A percentile compares a stretch with the other conserved stretches of the same genome.
Conservation (phyloP, 2,888 invertebrate species). For the Pyrocoelia pectoralis region DNA sequence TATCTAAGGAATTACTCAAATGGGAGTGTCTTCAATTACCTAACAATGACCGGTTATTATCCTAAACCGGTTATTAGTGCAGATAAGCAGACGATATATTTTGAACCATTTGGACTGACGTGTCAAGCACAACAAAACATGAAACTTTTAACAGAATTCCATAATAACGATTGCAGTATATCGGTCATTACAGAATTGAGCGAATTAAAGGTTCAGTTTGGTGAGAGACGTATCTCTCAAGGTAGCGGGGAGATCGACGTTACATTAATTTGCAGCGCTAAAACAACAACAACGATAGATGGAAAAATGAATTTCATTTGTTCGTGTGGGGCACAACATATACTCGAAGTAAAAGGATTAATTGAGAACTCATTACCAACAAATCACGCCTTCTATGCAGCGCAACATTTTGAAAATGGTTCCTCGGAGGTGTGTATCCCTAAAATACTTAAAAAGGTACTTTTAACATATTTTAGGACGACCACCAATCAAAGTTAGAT, state of each 20-base stretch:
- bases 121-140: constrained; percentile 43
- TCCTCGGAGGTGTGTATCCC: no score
- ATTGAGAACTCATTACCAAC: neutral
- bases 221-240: neutral
- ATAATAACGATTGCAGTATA: constrained; percentile 38
- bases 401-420: neutral
- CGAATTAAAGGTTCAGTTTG: constrained; percentile 6
- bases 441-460: no score
- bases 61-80: constrained; percentile 47
- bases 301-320: neutral
- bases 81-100: constrained; percentile 47
- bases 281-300: neutral
- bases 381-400: neutral
- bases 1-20: constrained; percentile 50
- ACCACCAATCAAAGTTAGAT: neutral
- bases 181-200: constrained; percentile 10
- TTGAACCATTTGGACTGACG: constrained; percentile 52
- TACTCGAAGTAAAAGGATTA: neutral
- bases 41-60: constrained; percentile 50
- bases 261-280: neutral
- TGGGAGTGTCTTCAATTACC: constrained; percentile 51
- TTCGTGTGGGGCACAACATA: neutral
- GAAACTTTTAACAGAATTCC: constrained; percentile 36
- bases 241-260: neutral
- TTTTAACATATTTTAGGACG: neutral